Evolutionary conservation across 2,888 invertebrate genomes (phyloP), one percentile per base, ranked within the genome.

Genomic region (Thecocarcelia acutangulata): DNA sequence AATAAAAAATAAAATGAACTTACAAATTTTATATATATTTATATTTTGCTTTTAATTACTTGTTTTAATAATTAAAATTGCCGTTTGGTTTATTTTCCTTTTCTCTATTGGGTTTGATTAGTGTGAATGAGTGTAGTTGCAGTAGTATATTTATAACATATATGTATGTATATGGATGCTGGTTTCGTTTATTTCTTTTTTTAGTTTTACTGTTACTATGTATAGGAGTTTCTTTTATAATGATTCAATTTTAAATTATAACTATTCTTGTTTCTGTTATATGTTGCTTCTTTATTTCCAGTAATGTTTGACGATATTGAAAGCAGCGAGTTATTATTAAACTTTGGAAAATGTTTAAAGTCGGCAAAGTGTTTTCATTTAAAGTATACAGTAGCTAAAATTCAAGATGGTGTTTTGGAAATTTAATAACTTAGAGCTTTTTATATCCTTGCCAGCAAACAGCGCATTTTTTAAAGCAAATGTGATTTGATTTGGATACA

Each of bases 1-100:
- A 68, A 61, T 58, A 69, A 78, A 73, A n/a, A n/a, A n/a, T n/a
- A n/a, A n/a, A n/a, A n/a, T n/a, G n/a, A n/a, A n/a, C n/a, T n/a
- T n/a, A n/a, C n/a, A n/a, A 63, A 42, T 64, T 66, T 64, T 56
- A 61, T 69, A 40, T 69, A 58, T 28, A 21, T 68, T 80, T 85
- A 52, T 81, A 8, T 68, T 42, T 24, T 83, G 84, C 83, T 85
- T 84, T 85, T 79, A 80, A 84, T 86, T 88, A 88, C 84, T 88
- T 87, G 88, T 74, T 58, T 40, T 50, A 70, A 54, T 66, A 69
- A 54, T 74, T 61, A 69, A 59, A 63, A 69, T 50, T 81, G 33
- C 69, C 68, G 63, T 73, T 72, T 72, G 77, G 72, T 74, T 80
- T 73, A 52, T 61, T 59, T 69, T 69, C 79, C 66, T 79, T 61